Base-by-base conservation (phyloP, 2,888 invertebrate species). In the Aphidoletes aphidimyza region DNA sequence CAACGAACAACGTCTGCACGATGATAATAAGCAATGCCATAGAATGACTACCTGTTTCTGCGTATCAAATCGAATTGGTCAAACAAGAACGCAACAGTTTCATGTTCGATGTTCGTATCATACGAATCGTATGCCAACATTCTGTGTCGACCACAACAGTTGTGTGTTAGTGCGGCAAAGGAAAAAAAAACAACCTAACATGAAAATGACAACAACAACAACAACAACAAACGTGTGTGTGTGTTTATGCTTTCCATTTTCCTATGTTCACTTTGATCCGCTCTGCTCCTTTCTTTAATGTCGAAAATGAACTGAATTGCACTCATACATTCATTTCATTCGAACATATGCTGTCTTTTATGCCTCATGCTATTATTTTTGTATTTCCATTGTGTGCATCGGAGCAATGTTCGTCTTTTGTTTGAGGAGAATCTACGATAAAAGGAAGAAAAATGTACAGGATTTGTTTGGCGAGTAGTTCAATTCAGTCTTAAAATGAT, bases 61-160 rank as follows among this genome's bases (percentile, higher is more conserved):
- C 22, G 22, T 81, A 81, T 81, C 81, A 37, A 81, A 81, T 81
- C 81, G 37, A 81, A 81, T 37, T 37, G 37, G 37, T 78, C 37
- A 37, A 37, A 36, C 37, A 37, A 37, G 37, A 22, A 22, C 81
- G 1, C 78, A 59, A 8, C 8, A 59, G 30, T 8, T 59, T 14
- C 2, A 78, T 81, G 3, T n/a, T 8, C n/a, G n/a, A n/a, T n/a
- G n/a, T n/a, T n/a, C n/a, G n/a, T n/a, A n/a, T n/a, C n/a, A n/a
- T n/a, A n/a, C n/a, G n/a, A n/a, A n/a, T n/a, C 22, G 81, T 81
- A 2, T 81, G 81, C 30, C 37, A 22, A n/a, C 3, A n/a, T 37
- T 81, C 37, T 37, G 37, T 39, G 30, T 30, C 69, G 14, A 69
- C 69, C 69, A 30, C 69, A 69, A 69, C 69, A 30, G 69, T 69